Evolutionary conservation across 2,797 vertebrate genomes (phyloP).

Genomic region (Enteromius radiatus): DNA sequence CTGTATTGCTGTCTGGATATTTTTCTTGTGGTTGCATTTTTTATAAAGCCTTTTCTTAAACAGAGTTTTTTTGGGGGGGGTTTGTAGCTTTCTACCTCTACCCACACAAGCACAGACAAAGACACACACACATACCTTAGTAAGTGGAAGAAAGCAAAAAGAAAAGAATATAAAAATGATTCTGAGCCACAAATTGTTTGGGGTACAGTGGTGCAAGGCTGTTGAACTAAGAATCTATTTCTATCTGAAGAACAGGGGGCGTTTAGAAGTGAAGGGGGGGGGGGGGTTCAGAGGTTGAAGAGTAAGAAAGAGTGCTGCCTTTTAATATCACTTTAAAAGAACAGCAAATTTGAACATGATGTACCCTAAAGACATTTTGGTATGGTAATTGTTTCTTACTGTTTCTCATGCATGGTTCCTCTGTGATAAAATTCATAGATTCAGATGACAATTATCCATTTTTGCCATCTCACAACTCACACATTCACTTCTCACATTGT

Average conservation of each 20-base stretch:
- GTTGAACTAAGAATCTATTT: slow-evolving; percentile 30
- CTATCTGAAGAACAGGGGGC: not conserved
- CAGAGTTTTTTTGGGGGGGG: not conserved
- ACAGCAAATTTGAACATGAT: not conserved
- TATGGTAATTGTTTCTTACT: not conserved
- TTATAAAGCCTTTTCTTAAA: slow-evolving; percentile 18
- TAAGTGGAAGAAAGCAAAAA: not conserved
- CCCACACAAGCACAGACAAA: slow-evolving; percentile 17
- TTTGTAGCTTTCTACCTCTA: slow-evolving; percentile 2
- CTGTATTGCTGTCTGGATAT: slow-evolving; percentile 43
- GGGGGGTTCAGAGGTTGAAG: not conserved
- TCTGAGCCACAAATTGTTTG: slow-evolving; percentile 29
- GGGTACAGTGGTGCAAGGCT: not conserved
- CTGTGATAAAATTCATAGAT: not conserved
- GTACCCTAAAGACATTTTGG: not conserved
- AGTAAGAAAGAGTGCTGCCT: not conserved
- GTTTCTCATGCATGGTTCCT: not conserved
- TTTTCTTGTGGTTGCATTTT: slow-evolving; percentile 24
- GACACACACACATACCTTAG: not conserved
- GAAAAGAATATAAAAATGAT: slow-evolving; percentile 23
- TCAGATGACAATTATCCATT: not conserved
- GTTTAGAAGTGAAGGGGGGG: not conserved
- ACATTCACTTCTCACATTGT: not conserved
- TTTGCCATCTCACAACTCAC: not conserved
- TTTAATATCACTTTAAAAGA: not conserved